Evolutionary conservation across 2,797 vertebrate genomes (phyloP).

Genomic region (Aplochiton taeniatus): DNA sequence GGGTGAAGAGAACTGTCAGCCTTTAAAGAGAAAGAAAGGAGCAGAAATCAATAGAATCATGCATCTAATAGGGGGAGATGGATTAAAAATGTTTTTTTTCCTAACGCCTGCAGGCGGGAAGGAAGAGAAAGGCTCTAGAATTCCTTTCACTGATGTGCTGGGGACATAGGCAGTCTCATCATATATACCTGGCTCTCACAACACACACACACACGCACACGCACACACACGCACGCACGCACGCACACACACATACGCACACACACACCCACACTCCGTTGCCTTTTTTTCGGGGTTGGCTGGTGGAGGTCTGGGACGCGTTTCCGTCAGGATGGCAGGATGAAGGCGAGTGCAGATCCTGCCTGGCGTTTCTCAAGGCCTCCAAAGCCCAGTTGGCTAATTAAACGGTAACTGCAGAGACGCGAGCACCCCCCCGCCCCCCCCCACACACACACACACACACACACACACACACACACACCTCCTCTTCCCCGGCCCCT

Average conservation of each 20-base stretch:
- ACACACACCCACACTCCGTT: slow-evolving; percentile 4
- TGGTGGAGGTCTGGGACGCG: slow-evolving; percentile 43
- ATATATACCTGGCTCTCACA: neutral
- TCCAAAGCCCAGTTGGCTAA: slow-evolving; percentile 67
- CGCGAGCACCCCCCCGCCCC: slow-evolving; percentile 39
- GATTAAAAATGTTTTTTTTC: slow-evolving; percentile 63
- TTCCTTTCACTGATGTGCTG: slow-evolving; percentile 41
- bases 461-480: too few relatives aligned
- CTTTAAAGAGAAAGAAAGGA: slow-evolving; percentile 45
- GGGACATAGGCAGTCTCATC: slow-evolving; percentile 7
- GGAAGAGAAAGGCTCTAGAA: slow-evolving; percentile 30
- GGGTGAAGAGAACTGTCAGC: slow-evolving; percentile 35
- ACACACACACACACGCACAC: neutral
- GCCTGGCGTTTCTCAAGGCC: slow-evolving; percentile 66
- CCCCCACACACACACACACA: too few relatives aligned
- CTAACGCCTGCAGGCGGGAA: slow-evolving; percentile 41
- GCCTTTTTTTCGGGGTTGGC: slow-evolving; percentile 32
- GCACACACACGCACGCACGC: neutral
- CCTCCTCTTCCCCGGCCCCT: slow-evolving; percentile 35
- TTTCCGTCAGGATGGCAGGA: slow-evolving; percentile 59
- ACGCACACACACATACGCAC: neutral
- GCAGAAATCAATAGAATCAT: slow-evolving; percentile 65
- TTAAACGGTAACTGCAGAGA: slow-evolving; percentile 69
- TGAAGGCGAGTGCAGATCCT: slow-evolving; percentile 59
- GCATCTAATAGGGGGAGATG: slow-evolving; percentile 63